A percentile compares a stretch with the other conserved stretches of the same genome.
Evolutionary conservation across 2,888 invertebrate species (phyloP).

Genomic region (Apomyelois bistriatella): DNA sequence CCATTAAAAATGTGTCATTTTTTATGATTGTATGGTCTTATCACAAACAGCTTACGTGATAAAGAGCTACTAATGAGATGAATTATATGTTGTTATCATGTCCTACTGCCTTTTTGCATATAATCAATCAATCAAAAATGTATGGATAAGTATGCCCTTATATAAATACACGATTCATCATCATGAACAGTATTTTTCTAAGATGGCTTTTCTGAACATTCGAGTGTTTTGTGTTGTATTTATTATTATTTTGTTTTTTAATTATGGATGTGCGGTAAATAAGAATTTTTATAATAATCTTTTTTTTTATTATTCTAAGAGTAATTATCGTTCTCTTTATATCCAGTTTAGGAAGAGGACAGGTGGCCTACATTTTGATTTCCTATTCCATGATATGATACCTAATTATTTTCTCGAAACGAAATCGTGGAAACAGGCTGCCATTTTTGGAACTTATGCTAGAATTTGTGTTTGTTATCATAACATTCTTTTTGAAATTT

Average conservation of each 20-base stretch:
- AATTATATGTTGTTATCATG: conserved; percentile 33
- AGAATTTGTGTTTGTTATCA: no score
- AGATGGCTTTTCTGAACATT: conserved; percentile 17
- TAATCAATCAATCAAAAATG: conserved; percentile 36
- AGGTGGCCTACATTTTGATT: no score
- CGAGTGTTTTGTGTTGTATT: conserved; percentile 13
- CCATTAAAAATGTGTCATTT: background rate
- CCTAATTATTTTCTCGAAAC: no score
- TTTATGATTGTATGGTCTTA: conserved; percentile 8
- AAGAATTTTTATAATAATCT: no score
- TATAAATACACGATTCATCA: background rate
- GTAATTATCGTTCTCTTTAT: no score
- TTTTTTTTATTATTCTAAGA: no score
- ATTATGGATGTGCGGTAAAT: conserved; percentile 38
- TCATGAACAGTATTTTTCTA: background rate
- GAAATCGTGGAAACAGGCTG: no score
- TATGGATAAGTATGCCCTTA: background rate
- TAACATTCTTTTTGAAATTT: no score
- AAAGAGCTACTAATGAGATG: conserved; percentile 16
- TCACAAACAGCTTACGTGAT: background rate
- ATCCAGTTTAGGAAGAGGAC: no score
- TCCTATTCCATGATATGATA: no score
- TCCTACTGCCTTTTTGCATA: conserved; percentile 24
- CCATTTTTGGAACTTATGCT: no score
- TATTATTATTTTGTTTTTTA: conserved; percentile 25